Evolutionary conservation across 2,888 invertebrate genomes (phyloP), one percentile per base, ranked within the genome.

Genomic region (Caenorhabditis zanzibari): DNA sequence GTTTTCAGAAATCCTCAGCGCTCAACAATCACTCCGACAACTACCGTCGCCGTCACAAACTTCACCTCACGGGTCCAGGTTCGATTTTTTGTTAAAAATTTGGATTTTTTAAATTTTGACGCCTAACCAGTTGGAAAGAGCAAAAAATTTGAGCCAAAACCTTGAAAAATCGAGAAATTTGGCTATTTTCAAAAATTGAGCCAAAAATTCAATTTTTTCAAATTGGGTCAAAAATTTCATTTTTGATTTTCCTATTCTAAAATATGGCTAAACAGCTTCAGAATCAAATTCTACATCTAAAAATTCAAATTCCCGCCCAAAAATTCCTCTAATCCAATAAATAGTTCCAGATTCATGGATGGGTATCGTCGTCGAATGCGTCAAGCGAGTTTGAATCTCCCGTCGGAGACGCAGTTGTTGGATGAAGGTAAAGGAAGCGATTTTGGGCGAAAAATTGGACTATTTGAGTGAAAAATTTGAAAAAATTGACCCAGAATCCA

Each of bases 331-430:
- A 44, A 44, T 44, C 16, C 3, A 19, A n/a, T 4, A 6, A 19
- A 47, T 47, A 47, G 22, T 63, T 32, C 26, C 59, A 76, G 83
- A 66, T 83, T 72, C 64, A 83, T 83, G 83, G 83, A 83, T 14
- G 83, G 83, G 7, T 80, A 80, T 56, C 74, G 83, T 49, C 71
- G 84, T 10, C 35, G 84, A 56, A 84, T 81, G 71, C 52, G 84
- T 6, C 84, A 84, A 61, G 76, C 76, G 9, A 84, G 84, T 61
- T 61, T 84, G 14, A 84, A 84, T 22, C 41, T 84, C 41, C 84
- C 84, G 32, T 72, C 80, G 16, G 83, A 83, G n/a, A 59, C 83
- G 6, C 49, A 44, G 14, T 38, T 54, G 24, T 10, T 68, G 24
- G 68, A 68, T 68, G 68, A 68, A 68, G 68, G 79, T 72, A 9